phyloP scores from a whole-genome alignment of 1,140 invertebrate genomes.

The Asobara japonica region DNA sequence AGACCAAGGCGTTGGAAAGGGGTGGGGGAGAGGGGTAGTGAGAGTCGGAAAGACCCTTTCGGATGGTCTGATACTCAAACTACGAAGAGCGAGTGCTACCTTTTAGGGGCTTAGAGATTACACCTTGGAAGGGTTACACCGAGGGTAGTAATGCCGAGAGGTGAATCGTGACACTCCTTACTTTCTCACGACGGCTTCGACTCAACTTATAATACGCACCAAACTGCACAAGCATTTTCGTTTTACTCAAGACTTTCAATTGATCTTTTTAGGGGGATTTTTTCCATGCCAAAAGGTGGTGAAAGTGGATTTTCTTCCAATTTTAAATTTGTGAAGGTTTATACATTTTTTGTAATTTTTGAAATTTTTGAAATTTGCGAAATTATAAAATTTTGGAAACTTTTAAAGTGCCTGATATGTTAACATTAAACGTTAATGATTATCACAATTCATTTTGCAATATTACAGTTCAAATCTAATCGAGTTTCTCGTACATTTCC shows the following conservation, averaged over 20 bases:
- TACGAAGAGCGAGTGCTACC: conserved; percentile 48
- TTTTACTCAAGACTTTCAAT: not conserved
- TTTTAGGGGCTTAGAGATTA: conserved; percentile 65
- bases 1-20: not conserved
- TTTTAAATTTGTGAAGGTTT: no score
- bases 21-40: not conserved
- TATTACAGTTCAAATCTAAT: no score
- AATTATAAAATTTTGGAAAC: no score
- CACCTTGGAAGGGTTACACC: conserved; percentile 45
- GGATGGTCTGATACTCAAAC: not conserved
- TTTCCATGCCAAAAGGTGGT: not conserved
- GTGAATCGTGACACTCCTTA: conserved; percentile 50
- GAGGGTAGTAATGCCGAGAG: conserved; percentile 56
- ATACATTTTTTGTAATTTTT: no score
- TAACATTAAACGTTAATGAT: no score
- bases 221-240: conserved; percentile 18
- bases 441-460: no score
- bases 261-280: not conserved
- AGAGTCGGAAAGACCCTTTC: not conserved
- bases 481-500: no score
- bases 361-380: no score
- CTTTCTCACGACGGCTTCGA: conserved; percentile 63
- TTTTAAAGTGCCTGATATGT: no score
- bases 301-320: no score
- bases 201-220: conserved; percentile 59